Conservation (phyloP, 1,140 invertebrate genomes). For the Pseudomyrmex flavicornis region DNA sequence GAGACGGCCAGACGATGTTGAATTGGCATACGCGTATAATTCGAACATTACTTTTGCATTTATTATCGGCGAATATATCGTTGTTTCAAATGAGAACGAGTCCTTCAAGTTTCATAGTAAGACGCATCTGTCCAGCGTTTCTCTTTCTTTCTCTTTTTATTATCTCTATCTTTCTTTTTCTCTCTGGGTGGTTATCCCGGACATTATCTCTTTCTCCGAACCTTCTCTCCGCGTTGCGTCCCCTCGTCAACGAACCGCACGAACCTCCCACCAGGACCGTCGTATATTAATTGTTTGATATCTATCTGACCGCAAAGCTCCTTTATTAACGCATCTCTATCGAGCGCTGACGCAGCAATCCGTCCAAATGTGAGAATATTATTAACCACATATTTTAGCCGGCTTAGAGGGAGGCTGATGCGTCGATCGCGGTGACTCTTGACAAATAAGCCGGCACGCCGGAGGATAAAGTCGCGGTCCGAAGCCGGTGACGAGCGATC, state of each 20-base stretch:
- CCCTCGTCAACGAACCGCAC: conserved; percentile 32
- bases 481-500: conserved; percentile 60
- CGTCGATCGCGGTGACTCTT: conserved; percentile 69
- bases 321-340: conserved; percentile 70
- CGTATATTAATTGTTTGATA: conserved; percentile 79
- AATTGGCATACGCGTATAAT: conserved; percentile 25
- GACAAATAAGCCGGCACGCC: conserved; percentile 78
- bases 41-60: conserved; percentile 39
- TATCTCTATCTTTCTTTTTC: conserved; percentile 14
- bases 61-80: conserved; percentile 25
- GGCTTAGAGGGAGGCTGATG: conserved; percentile 69
- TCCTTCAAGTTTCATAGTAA: conserved; percentile 6
- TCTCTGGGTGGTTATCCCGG: conserved; percentile 62
- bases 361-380: conserved; percentile 81
- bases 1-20: conserved; percentile 23
- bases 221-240: conserved; percentile 25
- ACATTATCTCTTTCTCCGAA: conserved; percentile 44
- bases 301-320: conserved; percentile 65
- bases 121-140: conserved; percentile 8
- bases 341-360: conserved; percentile 73
- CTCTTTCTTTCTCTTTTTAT: background rate
- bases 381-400: conserved; percentile 73
- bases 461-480: conserved; percentile 69
- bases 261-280: conserved; percentile 49
- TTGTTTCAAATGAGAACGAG: background rate